Evolutionary conservation across 2,888 invertebrate species (phyloP), one percentile per base, ranked within the genome.

Genomic region (Yponomeuta evonymella): DNA sequence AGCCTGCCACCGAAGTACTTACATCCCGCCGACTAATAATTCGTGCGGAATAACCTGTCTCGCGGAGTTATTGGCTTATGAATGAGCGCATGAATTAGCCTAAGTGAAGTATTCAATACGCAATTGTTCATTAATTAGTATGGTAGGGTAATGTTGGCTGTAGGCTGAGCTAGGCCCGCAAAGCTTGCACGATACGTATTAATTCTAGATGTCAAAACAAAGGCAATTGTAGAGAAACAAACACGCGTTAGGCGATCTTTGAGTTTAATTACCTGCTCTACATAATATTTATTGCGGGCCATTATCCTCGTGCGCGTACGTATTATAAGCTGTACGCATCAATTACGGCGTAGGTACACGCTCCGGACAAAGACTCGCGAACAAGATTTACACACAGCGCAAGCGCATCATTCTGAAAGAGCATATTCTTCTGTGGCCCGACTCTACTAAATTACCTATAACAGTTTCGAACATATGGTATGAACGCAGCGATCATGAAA

Each of bases 21-120:
- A 43, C 62, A 69, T 69, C 36, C 62, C 62, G 69, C 69, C 9
- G 62, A n/a, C 51, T 58, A 58, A 15, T 69, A n/a, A 30, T 63
- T 69, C 63, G 63, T 62, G 69, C 23, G 62, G 63, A 69, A 63
- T 69, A 63, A 63, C 62, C 63, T 62, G 36, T 43, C 36, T 63
- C 33, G 69, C 62, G 51, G 51, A 68, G 15, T 48, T 68, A 68
- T 68, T 68, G 68, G 68, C 68, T 48, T 68, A 51, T 68, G 68
- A 23, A 68, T 68, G 30, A 23, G 51, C 51, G 51, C 48, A 51
- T 67, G 67, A 43, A 67, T 23, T 58, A 58, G 51, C 15, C 51
- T 43, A 43, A 43, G 43, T 43, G 43, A 43, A 43, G 51, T 58
- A 15, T 58, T 58, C 15, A 58, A 58, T 58, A 58, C 51, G 15